Conservation (phyloP, 2,113 vertebrate species). For the Mellivora capensis region DNA sequence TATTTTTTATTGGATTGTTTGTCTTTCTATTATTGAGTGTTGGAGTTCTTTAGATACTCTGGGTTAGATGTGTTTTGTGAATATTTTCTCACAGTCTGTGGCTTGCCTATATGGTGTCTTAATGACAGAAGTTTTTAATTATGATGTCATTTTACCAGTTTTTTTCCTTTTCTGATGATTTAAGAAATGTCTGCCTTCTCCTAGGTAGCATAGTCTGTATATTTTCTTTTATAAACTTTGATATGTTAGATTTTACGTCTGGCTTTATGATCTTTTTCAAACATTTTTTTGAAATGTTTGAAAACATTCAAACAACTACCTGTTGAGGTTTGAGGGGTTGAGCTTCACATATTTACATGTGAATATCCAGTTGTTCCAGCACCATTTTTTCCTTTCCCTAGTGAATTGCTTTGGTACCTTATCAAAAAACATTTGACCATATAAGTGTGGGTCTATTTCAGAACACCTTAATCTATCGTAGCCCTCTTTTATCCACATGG, state of each 20-base stretch:
- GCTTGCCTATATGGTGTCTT: background rate
- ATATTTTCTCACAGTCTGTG: background rate
- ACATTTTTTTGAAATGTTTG: background rate
- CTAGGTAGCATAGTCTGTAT: background rate
- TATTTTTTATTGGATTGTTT: background rate
- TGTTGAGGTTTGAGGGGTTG: background rate
- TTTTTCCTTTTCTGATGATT: background rate
- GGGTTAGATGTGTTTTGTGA: background rate
- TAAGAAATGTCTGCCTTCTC: background rate
- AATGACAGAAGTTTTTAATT: background rate
- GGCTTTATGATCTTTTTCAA: background rate
- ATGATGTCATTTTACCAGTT: background rate
- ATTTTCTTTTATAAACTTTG: background rate
- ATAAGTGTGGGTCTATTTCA: background rate
- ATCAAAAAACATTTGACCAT: background rate
- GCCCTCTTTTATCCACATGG: background rate
- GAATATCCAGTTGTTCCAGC: background rate
- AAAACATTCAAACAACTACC: too few species aligned
- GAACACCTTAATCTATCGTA: background rate
- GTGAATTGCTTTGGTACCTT: background rate
- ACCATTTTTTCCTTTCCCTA: background rate
- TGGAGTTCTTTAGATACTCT: background rate
- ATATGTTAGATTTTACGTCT: background rate
- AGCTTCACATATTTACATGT: background rate
- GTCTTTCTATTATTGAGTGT: background rate